Evolutionary conservation across 2,888 invertebrate genomes (phyloP).

Genomic region (Drosophila koepferae): DNA sequence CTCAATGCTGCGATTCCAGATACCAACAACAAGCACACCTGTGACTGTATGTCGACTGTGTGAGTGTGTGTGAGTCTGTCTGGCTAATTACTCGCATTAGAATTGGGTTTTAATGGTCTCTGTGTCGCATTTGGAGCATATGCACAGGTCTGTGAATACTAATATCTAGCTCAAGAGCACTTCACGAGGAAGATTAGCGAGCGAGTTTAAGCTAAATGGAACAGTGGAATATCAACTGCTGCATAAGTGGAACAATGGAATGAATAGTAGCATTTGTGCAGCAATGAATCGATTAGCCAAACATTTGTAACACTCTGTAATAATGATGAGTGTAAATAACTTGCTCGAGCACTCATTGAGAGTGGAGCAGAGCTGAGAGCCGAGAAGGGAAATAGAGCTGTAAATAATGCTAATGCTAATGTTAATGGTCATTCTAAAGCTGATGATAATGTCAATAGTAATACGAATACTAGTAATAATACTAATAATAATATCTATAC

Average conservation of each 20-base stretch:
- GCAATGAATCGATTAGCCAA: neutral
- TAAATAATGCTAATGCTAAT: neutral
- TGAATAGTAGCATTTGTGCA: neutral
- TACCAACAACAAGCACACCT: neutral
- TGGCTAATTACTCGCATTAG: conserved; percentile 56
- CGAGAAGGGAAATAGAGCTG: neutral
- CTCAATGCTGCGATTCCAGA: conserved; percentile 30
- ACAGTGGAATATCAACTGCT: neutral
- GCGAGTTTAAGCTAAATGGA: neutral
- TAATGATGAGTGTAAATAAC: neutral
- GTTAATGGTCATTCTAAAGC: neutral
- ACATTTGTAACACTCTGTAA: neutral
- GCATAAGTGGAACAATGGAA: conserved; percentile 1
- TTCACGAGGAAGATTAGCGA: conserved; percentile 15
- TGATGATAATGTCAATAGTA: neutral
- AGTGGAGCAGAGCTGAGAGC: too few relatives aligned
- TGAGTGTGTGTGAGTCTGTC: neutral
- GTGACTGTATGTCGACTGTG: neutral
- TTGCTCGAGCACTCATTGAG: neutral
- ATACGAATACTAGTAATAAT: neutral
- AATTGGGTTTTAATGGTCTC: conserved; percentile 42
- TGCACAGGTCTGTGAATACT: conserved; percentile 20
- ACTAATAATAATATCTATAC: too few relatives aligned
- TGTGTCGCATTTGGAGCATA: conserved; percentile 12
- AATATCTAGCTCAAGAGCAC: conserved; percentile 17